Evolutionary conservation across 30 jellyfish, hydroid and myxozoan genomes (phyloP), one percentile per base, ranked within the genome.

Genomic region (Catostylus mosaicus): DNA sequence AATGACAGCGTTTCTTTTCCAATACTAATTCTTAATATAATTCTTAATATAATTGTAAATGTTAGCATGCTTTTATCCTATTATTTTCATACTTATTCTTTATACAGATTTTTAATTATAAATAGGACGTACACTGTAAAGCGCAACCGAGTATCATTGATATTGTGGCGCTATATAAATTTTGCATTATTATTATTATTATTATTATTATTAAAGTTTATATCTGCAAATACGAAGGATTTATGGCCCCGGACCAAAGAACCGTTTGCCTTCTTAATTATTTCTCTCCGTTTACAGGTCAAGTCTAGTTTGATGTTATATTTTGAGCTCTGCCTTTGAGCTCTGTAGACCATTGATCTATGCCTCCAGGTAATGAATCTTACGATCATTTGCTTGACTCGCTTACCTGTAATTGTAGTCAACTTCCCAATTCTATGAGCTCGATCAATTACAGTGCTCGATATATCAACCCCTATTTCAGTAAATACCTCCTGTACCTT

Each of bases 391-490:
- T 54, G 67, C 67, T 54, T 54, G 7, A 32, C 26, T 29, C 67
- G 67, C 67, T 54, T 54, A 54, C 67, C 67, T 54, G 20, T 32
- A 54, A 54, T 54, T 18, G 67, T 54, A 32, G 26, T 32, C 67
- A 54, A 54, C 26, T 54, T 54, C 77, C 77, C 77, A 75, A 75
- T 75, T 16, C n/a, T n/a, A n/a, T n/a, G n/a, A n/a, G n/a, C n/a
- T n/a, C n/a, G n/a, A n/a, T n/a, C n/a, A n/a, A n/a, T 56, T 35
- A 75, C 87, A 75, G 76, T 18, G 46, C 56, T 62, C 12, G 75
- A 78, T 36, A 75, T 47, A n/a, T 75, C 46, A 78, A 75, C 87
- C 37, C 46, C 77, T 27, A 75, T 75, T 37, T 75, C 87, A 19
- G 34, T 38, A 40, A 70, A 33, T 31, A 75, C 77, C 29, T 56